Percentiles rank a stretch among this genome's conserved stretches.
These are phyloP conservation scores for Parasteatoda tepidariorum DNA, from an alignment of 1,140 invertebrate species.

Conservation along the genomic window DNA sequence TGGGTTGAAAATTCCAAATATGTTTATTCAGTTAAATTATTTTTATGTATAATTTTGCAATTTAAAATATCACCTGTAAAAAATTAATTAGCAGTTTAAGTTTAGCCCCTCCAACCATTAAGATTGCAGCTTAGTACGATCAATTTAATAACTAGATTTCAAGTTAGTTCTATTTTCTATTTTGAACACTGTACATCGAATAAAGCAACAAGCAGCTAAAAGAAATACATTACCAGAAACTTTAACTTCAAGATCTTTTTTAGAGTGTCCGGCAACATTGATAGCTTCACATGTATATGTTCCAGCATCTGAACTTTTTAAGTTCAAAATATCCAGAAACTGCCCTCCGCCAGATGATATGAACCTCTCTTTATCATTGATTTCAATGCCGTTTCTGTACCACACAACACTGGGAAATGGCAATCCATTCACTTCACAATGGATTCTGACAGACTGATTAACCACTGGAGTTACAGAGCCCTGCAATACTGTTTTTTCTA, in stretches of 20 bases:
- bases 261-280: slow-evolving; percentile 67
- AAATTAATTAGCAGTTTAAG: too few relatives aligned
- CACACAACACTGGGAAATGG: slow-evolving; percentile 83
- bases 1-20: too few relatives aligned
- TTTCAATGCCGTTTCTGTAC: slow-evolving; percentile 78
- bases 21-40: too few relatives aligned
- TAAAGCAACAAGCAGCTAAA: too few relatives aligned
- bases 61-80: too few relatives aligned
- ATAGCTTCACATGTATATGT: slow-evolving; percentile 65
- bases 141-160: too few relatives aligned
- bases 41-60: too few relatives aligned
- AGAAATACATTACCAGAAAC: slow-evolving; percentile 67
- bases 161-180: too few relatives aligned
- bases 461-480: neutral
- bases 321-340: slow-evolving; percentile 64
- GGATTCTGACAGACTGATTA: slow-evolving; percentile 42
- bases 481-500: slow-evolving; percentile 12
- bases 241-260: slow-evolving; percentile 65
- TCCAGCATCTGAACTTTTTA: slow-evolving; percentile 64
- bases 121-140: too few relatives aligned
- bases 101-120: too few relatives aligned
- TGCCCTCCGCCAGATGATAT: slow-evolving; percentile 33
- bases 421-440: slow-evolving; percentile 72
- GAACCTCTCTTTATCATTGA: slow-evolving; percentile 32
- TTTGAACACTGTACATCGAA: too few relatives aligned